Percentiles rank a stretch among this genome's conserved stretches.
These are phyloP conservation scores for Dysdera silvatica DNA, from an alignment of 1,140 invertebrate species.

Conservation along the genomic window DNA sequence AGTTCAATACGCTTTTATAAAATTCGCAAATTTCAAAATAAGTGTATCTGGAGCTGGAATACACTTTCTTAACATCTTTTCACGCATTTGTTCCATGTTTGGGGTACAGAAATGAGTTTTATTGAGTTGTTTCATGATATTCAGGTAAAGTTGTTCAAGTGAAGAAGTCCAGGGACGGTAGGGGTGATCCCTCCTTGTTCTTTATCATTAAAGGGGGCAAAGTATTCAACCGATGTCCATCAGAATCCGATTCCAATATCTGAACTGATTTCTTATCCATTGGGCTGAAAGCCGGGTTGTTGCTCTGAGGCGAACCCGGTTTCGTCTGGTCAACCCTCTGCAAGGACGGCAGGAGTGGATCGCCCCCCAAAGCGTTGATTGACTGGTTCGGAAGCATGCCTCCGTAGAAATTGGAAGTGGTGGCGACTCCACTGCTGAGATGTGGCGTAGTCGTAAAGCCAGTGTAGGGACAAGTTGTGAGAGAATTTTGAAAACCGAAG, in stretches of 20 bases:
- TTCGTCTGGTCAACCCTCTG: no score
- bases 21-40: no score
- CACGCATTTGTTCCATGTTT: no score
- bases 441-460: conserved; percentile 23
- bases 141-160: no score
- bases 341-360: conserved; percentile 18
- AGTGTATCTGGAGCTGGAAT: no score
- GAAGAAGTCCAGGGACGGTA: conserved; percentile 28
- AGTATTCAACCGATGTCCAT: conserved; percentile 18
- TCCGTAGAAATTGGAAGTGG: conserved; percentile 14
- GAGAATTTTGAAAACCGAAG: conserved; percentile 21
- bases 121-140: no score
- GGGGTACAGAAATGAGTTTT: no score
- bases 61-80: no score
- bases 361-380: not conserved
- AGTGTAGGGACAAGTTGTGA: conserved; percentile 18
- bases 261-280: conserved; percentile 12
- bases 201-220: conserved; percentile 26
- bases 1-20: no score
- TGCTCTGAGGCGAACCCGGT: no score
- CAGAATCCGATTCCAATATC: conserved; percentile 10
- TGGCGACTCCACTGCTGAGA: not conserved
- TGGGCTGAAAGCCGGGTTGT: no score
- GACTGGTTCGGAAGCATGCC: conserved; percentile 16
- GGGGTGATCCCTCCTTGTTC: conserved; percentile 25